These are phyloP conservation scores for Ciona savignyi DNA, from an alignment of 23 tunicate species.

Conservation along the genomic window DNA sequence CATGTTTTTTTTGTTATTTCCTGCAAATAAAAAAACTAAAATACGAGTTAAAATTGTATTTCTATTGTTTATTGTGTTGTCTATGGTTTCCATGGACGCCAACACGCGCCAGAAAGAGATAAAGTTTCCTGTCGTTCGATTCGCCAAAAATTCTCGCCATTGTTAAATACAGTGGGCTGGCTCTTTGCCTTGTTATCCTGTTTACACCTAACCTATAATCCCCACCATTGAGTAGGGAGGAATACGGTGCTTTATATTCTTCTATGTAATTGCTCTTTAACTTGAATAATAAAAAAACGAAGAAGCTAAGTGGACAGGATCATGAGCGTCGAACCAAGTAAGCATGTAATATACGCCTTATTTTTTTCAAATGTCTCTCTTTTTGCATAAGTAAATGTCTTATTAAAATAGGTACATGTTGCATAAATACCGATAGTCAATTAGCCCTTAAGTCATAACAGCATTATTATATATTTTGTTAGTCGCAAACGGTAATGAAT, in stretches of 20 bases:
- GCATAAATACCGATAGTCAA: no score
- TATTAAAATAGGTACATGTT: no score
- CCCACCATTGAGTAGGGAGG: not conserved
- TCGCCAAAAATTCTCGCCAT: not conserved
- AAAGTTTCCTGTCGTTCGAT: not conserved
- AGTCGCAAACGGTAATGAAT: no score
- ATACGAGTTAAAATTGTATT: not conserved
- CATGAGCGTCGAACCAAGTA: not conserved
- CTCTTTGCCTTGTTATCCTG: not conserved
- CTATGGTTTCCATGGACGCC: conserved; percentile 2
- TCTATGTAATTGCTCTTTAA: not conserved
- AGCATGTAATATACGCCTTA: not conserved
- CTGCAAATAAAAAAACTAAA: no score
- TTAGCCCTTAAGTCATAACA: no score
- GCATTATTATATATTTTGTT: no score
- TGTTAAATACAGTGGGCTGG: not conserved
- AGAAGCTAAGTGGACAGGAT: not conserved
- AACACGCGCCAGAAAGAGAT: not conserved
- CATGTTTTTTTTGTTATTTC: no score
- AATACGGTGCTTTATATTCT: not conserved
- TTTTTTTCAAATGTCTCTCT: no score
- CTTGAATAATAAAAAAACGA: not conserved
- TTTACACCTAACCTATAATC: not conserved
- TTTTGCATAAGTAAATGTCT: no score
- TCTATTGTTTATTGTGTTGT: not conserved